A percentile compares a stretch with the other conserved stretches of the same genome.
Conservation (phyloP, 2,797 vertebrate species). For the Acipenser transmontanus region DNA sequence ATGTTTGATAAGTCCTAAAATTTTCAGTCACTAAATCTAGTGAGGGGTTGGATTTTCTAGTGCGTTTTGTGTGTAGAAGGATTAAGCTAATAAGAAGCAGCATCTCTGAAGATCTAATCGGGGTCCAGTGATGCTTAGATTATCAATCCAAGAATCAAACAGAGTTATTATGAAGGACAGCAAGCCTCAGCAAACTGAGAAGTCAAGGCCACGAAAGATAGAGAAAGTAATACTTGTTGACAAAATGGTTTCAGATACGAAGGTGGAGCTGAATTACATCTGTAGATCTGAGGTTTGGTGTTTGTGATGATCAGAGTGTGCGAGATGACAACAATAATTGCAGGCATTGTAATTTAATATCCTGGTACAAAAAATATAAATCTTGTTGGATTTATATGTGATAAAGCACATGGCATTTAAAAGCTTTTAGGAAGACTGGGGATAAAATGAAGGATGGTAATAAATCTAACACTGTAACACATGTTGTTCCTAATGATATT, state of each 20-base stretch:
- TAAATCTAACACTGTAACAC: constrained; percentile 65
- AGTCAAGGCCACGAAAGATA: not conserved
- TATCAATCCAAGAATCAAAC: too few relatives aligned
- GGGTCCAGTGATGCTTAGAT: too few relatives aligned
- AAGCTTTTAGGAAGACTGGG: constrained; percentile 63
- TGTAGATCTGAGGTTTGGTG: not conserved
- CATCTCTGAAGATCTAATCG: too few relatives aligned
- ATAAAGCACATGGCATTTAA: constrained; percentile 68
- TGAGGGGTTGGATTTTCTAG: too few relatives aligned
- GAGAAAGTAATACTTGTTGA: not conserved
- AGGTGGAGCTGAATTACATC: not conserved
- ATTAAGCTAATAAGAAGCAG: too few relatives aligned
- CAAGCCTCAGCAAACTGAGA: not conserved
- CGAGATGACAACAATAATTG: constrained; percentile 30
- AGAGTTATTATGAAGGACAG: too few relatives aligned
- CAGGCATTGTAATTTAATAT: constrained; percentile 30
- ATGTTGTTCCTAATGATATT: constrained; percentile 97
- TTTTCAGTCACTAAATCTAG: too few relatives aligned
- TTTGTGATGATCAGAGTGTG: constrained; percentile 5
- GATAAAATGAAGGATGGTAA: constrained; percentile 76
- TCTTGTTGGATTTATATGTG: constrained; percentile 28
- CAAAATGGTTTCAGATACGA: not conserved
- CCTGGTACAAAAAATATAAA: constrained; percentile 6
- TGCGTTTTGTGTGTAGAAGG: too few relatives aligned
- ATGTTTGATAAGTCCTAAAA: too few relatives aligned